Conservation (phyloP, 2,113 vertebrate genomes). For the Marmota monax region DNA sequence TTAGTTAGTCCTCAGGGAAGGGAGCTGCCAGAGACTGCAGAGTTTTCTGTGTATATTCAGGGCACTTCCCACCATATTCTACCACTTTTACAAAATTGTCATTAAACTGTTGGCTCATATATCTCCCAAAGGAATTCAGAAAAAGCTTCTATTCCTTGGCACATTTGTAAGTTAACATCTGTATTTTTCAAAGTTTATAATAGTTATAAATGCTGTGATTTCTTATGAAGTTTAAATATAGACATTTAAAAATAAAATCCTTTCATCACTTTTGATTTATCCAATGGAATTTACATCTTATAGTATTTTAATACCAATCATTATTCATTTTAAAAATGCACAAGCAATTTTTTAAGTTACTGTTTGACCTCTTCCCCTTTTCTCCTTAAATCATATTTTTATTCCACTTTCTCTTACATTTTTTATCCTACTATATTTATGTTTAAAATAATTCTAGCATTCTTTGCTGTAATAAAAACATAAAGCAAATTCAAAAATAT, state of each 20-base stretch:
- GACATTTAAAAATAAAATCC: constrained; percentile 35
- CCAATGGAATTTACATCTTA: background rate
- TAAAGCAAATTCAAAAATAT: background rate
- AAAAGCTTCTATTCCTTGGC: background rate
- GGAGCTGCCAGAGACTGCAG: background rate
- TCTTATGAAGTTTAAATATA: constrained; percentile 38
- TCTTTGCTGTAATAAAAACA: background rate
- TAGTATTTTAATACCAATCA: background rate
- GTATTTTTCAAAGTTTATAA: constrained; percentile 56
- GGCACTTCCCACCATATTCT: background rate
- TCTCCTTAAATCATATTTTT: constrained; percentile 41
- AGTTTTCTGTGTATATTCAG: background rate
- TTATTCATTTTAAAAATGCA: constrained; percentile 26
- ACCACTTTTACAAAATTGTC: background rate
- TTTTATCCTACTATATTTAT: background rate
- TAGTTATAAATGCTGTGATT: constrained; percentile 11
- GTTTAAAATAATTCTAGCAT: background rate
- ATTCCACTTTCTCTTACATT: background rate
- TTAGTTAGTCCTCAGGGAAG: background rate
- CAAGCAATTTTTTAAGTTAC: background rate
- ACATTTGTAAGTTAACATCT: constrained; percentile 37
- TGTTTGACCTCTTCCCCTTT: background rate
- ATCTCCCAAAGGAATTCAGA: constrained; percentile 29
- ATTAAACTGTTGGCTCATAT: background rate
- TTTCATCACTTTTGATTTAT: constrained; percentile 4